Percentiles rank a stretch among this genome's conserved stretches.
Evolutionary conservation across 2,113 vertebrate species (phyloP).

Genomic region (Fregetta grallaria): DNA sequence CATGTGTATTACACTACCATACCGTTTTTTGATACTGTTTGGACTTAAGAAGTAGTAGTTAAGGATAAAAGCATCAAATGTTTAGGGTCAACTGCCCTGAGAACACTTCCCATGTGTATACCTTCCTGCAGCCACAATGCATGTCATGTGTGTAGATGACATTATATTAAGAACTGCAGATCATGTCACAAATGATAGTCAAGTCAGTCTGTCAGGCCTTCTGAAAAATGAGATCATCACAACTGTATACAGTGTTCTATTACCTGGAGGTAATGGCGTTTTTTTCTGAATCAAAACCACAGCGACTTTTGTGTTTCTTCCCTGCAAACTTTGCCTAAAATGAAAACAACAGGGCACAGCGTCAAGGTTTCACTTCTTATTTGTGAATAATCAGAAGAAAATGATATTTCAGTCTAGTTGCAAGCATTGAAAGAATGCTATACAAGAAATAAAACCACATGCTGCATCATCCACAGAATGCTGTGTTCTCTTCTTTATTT

Average conservation of each 20-base stretch:
- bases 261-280: constrained; percentile 96
- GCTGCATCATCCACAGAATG: neutral
- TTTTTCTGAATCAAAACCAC: constrained; percentile 99
- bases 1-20: accelerated
- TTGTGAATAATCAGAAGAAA: neutral
- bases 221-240: neutral
- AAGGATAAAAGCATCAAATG: neutral
- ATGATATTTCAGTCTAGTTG: neutral
- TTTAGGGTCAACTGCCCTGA: neutral
- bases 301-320: constrained; percentile 96
- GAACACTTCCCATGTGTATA: neutral
- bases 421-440: neutral
- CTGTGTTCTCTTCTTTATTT: neutral
- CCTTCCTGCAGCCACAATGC: neutral
- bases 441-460: neutral
- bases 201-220: neutral
- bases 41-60: neutral
- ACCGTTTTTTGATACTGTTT: neutral
- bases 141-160: neutral
- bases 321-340: constrained; percentile 92
- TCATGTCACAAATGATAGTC: neutral
- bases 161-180: neutral
- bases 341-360: neutral
- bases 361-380: neutral
- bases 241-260: neutral